Base-by-base conservation (phyloP, 1,140 invertebrate species). In the Mesaphorura yosii region DNA sequence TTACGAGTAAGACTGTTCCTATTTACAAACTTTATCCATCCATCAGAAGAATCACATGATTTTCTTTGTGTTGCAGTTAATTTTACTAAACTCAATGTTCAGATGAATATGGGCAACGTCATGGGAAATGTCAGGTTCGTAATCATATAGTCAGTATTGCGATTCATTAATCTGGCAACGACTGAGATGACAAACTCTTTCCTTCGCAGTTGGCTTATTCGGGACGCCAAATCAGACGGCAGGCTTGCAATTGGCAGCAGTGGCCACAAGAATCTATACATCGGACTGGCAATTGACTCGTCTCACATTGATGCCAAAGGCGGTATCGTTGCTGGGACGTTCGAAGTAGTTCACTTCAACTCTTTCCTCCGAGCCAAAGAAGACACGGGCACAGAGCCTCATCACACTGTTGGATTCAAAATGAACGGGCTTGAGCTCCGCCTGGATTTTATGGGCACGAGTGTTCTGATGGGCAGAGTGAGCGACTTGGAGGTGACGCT, bases 41-140 rank as follows among this genome's bases (percentile, higher is more conserved):
- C n/a, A n/a, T n/a, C n/a, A n/a, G n/a, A n/a, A n/a, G n/a, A n/a
- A n/a, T n/a, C n/a, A n/a, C n/a, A n/a, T n/a, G n/a, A n/a, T n/a
- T n/a, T n/a, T n/a, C n/a, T n/a, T n/a, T n/a, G n/a, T n/a, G n/a
- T n/a, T n/a, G n/a, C n/a, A 1, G 82, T 97, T 12, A 96, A 95
- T 72, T 88, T 97, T 64, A 92, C 89, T 3, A 82, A 86, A 62
- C 73, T 97, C 22, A 93, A 95, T 69, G 86, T 97, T 17, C 88
- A 94, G 64, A 95, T 97, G 86, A 96, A 96, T 70, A 98, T 98
- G 88, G 90, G 91, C 19, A 97, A 96, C 68, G 91, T 96, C 1
- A 96, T 96, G 88, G 93, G 93, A 20, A 95, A 95, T 68, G 91
- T 94, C 29, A 81, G 80, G 78, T 85, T 71, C 71, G 76, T 73